Percentiles rank a stretch among this genome's conserved stretches.
Evolutionary conservation across 1,140 invertebrate genomes (phyloP).

Genomic region (Trichonephila inaurata): DNA sequence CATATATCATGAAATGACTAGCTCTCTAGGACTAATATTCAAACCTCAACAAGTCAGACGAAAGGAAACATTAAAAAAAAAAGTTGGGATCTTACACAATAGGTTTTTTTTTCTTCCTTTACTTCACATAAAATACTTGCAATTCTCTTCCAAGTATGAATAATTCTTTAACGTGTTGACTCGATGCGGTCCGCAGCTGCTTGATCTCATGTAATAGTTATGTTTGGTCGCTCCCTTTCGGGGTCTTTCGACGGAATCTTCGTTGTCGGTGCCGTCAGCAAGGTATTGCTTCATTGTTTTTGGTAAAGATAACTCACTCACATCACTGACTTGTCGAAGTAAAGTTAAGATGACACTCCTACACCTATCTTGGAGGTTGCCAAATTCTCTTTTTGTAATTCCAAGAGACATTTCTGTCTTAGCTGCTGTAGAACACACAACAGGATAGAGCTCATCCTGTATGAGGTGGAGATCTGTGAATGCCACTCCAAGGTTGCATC

Average conservation of each 20-base stretch:
- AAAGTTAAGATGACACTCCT: constrained; percentile 79
- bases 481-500: constrained; percentile 84
- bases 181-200: constrained; percentile 55
- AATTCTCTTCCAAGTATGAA: constrained; percentile 5
- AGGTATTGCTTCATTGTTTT: constrained; percentile 79
- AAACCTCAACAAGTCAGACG: too few species aligned
- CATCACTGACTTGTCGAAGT: constrained; percentile 77
- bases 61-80: too few species aligned
- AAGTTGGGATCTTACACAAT: too few species aligned
- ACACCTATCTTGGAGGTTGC: constrained; percentile 85
- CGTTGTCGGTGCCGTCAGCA: constrained; percentile 48
- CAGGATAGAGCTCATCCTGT: constrained; percentile 85
- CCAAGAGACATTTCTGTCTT: constrained; percentile 87
- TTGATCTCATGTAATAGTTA: constrained; percentile 50
- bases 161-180: constrained; percentile 22
- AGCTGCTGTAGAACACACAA: constrained; percentile 87
- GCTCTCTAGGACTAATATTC: neutral
- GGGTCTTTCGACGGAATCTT: neutral
- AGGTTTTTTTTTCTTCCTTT: too few species aligned
- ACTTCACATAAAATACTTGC: constrained; percentile 31
- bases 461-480: constrained; percentile 82
- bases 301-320: constrained; percentile 80
- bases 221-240: neutral
- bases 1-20: neutral
- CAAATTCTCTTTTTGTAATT: constrained; percentile 84